phyloP scores from a whole-genome alignment of 2,797 vertebrate genomes.

The Hephaestus fuliginosus region DNA sequence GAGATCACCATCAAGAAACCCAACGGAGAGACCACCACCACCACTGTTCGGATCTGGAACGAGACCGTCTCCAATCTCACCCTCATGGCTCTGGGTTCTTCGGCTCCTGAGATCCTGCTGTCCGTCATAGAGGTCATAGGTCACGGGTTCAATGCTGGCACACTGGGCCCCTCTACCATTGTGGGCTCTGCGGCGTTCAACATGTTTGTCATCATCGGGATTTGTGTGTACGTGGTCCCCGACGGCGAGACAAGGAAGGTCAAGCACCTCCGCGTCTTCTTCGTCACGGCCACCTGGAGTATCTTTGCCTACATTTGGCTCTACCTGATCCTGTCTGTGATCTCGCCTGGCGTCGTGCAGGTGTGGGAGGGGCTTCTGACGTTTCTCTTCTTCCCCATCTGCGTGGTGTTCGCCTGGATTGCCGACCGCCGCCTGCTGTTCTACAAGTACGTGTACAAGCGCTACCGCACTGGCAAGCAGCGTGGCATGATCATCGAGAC shows the following conservation, averaged over 20 bases:
- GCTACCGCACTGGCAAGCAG: conserved; percentile 96
- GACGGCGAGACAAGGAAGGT: conserved; percentile 97
- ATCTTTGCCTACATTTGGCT: conserved; percentile 99
- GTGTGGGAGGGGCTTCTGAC: conserved; percentile 99
- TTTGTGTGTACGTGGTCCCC: conserved; percentile 97
- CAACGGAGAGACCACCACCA: conserved; percentile 97
- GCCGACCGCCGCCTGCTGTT: conserved; percentile 97
- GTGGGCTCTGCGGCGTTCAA: conserved; percentile 98
- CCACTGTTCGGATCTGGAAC: conserved; percentile 98
- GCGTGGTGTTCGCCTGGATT: conserved; percentile 97
- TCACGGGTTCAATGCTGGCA: conserved; percentile 92
- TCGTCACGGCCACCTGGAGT: conserved; percentile 98
- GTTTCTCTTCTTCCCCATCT: conserved; percentile 98
- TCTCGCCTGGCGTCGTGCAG: conserved; percentile 95
- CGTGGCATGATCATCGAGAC: conserved; percentile 98
- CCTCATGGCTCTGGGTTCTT: conserved; percentile 97
- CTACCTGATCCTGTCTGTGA: conserved; percentile 97
- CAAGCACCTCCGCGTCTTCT: conserved; percentile 97
- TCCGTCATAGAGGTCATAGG: conserved; percentile 97
- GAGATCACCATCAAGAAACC: conserved; percentile 99
- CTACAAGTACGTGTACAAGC: conserved; percentile 99
- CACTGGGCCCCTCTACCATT: conserved; percentile 96
- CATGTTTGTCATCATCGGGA: conserved; percentile 98
- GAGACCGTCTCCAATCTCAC: conserved; percentile 99
- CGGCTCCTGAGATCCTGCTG: conserved; percentile 97